Evolutionary conservation across 30 jellyfish, hydroid and myxozoan genomes (phyloP).

Genomic region (Aurelia sp.): DNA sequence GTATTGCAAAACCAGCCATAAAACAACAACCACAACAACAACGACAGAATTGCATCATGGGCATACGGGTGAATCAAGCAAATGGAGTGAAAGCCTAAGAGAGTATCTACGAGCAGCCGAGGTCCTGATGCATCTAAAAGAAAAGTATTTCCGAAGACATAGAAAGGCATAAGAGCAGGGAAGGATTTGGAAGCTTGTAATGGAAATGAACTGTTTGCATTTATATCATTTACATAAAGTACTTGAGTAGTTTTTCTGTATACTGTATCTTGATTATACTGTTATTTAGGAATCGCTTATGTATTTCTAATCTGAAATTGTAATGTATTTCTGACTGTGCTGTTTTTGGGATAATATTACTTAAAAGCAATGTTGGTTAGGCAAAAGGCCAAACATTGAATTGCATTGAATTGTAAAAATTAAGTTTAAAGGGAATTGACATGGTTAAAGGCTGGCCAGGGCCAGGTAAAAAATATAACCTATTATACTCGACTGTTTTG

Average conservation of each 20-base stretch:
- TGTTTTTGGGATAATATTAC: not conserved
- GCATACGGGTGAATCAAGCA: not conserved
- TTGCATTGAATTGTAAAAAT: not conserved
- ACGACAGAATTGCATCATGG: too few species aligned
- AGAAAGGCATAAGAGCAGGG: not conserved
- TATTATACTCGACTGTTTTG: too few species aligned
- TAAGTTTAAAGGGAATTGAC: not conserved
- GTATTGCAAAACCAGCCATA: too few species aligned
- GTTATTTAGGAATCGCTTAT: too few species aligned
- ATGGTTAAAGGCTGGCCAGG: too few species aligned
- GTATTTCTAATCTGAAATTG: too few species aligned
- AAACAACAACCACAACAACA: too few species aligned
- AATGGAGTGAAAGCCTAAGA: not conserved
- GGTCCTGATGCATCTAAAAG: slow-evolving; percentile 5
- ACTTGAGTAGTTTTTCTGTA: too few species aligned
- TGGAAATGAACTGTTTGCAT: not conserved
- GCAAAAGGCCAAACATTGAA: not conserved
- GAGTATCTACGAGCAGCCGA: slow-evolving; percentile 16
- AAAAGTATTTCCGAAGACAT: slow-evolving; percentile 10
- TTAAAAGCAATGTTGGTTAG: not conserved
- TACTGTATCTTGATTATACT: too few species aligned
- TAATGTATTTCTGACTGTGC: not conserved
- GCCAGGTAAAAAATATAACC: too few species aligned
- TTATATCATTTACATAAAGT: too few species aligned
- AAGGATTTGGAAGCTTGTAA: not conserved